Conservation (phyloP, 2,113 vertebrate genomes). For the Halcyon senegalensis region DNA sequence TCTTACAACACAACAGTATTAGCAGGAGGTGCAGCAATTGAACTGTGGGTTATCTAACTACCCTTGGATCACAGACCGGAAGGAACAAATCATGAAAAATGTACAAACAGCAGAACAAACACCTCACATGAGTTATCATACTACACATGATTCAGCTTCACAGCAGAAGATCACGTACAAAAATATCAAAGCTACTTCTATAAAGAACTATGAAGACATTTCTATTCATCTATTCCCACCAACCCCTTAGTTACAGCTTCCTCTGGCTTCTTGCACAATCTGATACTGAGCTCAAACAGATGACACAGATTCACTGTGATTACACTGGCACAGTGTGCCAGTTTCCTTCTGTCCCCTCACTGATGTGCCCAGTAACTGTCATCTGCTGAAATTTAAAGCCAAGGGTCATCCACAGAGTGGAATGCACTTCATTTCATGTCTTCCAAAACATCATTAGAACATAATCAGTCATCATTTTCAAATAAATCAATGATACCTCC, state of each 20-base stretch:
- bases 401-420: background rate
- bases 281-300: background rate
- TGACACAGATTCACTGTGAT: background rate
- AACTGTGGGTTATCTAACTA: background rate
- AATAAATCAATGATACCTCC: background rate
- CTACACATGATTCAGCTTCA: background rate
- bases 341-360: background rate
- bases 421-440: background rate
- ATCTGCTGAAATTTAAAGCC: constrained; percentile 11
- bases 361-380: background rate
- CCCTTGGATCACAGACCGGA: background rate
- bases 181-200: constrained; percentile 21
- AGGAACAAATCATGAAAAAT: constrained; percentile 33
- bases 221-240: background rate
- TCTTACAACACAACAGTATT: background rate
- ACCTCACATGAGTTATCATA: background rate
- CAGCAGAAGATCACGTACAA: constrained; percentile 8
- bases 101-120: constrained; percentile 1
- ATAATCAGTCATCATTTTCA: background rate
- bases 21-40: background rate
- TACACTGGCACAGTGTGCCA: background rate
- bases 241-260: background rate
- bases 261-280: background rate
- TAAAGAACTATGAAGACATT: background rate
- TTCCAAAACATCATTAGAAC: constrained; percentile 22